Percentiles rank a stretch among this genome's conserved stretches.
These are phyloP conservation scores for Drosophila silvestris DNA, from an alignment of 2,888 invertebrate genomes.

Conservation along the genomic window DNA sequence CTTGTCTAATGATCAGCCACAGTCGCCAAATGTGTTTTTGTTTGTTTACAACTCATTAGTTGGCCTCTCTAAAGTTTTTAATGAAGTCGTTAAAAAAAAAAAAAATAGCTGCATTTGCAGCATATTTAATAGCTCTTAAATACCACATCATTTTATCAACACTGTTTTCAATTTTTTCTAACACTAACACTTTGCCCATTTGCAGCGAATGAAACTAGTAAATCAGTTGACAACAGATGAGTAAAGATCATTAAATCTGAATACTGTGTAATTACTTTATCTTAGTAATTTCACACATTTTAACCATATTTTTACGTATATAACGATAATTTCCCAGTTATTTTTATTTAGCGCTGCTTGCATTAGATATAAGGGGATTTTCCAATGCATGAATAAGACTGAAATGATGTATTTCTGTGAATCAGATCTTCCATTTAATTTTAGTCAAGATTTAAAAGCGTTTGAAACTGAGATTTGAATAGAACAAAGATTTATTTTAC, in stretches of 20 bases:
- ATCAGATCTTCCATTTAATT: not conserved
- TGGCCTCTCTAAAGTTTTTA: slow-evolving; percentile 18
- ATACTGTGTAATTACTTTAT: not conserved
- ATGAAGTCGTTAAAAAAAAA: slow-evolving; percentile 16
- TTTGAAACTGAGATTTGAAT: not conserved
- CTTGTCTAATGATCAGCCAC: slow-evolving; percentile 48
- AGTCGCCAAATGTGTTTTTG: slow-evolving; percentile 5
- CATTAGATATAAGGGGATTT: not conserved
- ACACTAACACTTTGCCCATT: not conserved
- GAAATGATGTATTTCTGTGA: not conserved
- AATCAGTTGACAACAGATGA: not conserved
- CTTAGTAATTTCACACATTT: not conserved
- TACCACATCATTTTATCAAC: slow-evolving; percentile 4
- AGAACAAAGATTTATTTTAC: not conserved
- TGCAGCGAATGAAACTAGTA: not conserved
- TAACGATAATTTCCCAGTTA: not conserved
- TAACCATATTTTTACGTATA: not conserved
- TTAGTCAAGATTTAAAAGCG: not conserved
- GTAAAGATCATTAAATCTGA: not conserved
- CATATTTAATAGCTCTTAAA: not conserved
- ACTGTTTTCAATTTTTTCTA: not conserved
- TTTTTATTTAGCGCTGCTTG: not conserved
- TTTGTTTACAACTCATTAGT: slow-evolving; percentile 21
- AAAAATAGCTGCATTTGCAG: not conserved
- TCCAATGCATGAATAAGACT: not conserved